Percentiles rank a stretch among this genome's conserved stretches.
Evolutionary conservation across 1,140 invertebrate genomes (phyloP).

Genomic region (Leucophenga varia): DNA sequence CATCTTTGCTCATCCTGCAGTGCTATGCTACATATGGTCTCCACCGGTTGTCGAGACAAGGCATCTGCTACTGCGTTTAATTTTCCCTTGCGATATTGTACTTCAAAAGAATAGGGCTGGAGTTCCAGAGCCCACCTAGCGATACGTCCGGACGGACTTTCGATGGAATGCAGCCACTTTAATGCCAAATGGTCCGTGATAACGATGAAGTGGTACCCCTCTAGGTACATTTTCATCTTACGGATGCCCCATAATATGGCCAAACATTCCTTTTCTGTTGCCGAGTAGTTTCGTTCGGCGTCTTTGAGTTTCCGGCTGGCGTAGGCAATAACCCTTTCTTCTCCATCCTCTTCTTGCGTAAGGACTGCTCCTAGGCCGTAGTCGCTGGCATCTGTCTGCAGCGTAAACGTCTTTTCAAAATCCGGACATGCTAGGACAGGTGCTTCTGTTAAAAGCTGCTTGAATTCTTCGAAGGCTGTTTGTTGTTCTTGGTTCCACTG

Average conservation of each 20-base stretch:
- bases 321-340: no score
- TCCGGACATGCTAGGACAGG: no score
- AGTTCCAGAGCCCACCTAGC: conserved; percentile 20
- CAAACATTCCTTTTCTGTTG: conserved; percentile 58
- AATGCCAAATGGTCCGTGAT: conserved; percentile 28
- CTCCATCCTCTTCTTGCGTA: conserved; percentile 22
- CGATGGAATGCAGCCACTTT: conserved; percentile 46
- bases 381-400: conserved; percentile 8
- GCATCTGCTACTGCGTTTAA: conserved; percentile 32
- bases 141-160: conserved; percentile 31
- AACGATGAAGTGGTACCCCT: conserved; percentile 8
- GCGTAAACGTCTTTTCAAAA: conserved; percentile 14
- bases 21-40: no score
- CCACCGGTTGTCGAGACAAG: conserved; percentile 21
- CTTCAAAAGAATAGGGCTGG: conserved; percentile 22
- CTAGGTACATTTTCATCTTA: conserved; percentile 9
- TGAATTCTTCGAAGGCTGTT: conserved; percentile 7
- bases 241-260: no score
- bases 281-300: conserved; percentile 44
- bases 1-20: no score
- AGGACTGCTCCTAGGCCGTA: conserved; percentile 28
- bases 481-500: conserved; percentile 1
- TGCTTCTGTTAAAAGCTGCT: conserved; percentile 10
- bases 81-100: conserved; percentile 26
- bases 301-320: conserved; percentile 3